Evolutionary conservation across 1,140 invertebrate species (phyloP), one percentile per base, ranked within the genome.

Genomic region (Eumeta japonica): DNA sequence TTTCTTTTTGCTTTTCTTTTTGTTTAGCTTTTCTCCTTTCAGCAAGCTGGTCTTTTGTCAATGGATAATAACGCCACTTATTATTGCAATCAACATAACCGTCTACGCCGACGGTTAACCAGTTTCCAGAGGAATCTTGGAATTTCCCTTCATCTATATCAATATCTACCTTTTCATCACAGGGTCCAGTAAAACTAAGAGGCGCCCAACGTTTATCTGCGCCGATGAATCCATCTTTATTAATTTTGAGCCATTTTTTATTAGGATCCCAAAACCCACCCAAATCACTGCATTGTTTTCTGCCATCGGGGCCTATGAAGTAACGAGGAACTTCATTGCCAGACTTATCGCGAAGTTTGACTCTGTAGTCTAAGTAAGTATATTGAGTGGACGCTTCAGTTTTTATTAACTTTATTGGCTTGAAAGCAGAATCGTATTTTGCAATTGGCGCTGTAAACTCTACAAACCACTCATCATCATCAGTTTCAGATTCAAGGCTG

Each of bases 391-490:
- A 24, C 20, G 41, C 52, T 19, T 74, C 65, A 14, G 28, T 35
- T 44, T 55, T 60, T 3, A 53, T 11, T 7, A 62, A 24, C 48
- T 70, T 71, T 42, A 62, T 71, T 7, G 40, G 28, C 41, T 64
- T 70, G 35, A 40, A 58, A 19, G 43, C 48, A 0, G 63, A 63
- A 52, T 74, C 59, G 44, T 58, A 74, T n/a, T 14, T 42, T 24
- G 66, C 66, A 17, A 46, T 62, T 3, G 70, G 70, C 2, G 70
- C 65, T 15, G 70, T 74, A 39, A 74, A 74, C 44, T 74, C 65
- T 13, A 74, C 45, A 29, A 70, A 47, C 66, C 70, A 74, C 50
- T 74, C 70, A 39, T 74, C 70, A 10, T 45, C 60, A 41, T 74
- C 70, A 3, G 66, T 70, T 34, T 62, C 66, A 10, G 62, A 62